These are phyloP conservation scores for Acanthococcus lagerstroemiae DNA, from an alignment of 2,888 invertebrate species.

Conservation along the genomic window DNA sequence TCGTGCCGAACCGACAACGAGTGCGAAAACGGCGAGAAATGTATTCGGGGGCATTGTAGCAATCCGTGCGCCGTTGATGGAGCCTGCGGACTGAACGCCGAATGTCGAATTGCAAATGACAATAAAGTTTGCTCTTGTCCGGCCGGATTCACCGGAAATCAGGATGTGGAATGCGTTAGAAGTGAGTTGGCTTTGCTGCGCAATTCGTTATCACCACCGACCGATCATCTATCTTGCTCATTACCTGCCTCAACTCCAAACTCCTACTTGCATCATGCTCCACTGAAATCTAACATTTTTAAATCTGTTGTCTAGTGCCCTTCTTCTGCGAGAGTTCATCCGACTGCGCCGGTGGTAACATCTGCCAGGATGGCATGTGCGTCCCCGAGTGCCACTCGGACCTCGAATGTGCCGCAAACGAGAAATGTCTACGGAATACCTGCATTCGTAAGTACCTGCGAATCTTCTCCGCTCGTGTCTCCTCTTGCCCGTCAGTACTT, in stretches of 20 bases:
- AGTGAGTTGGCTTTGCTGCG: slow-evolving; percentile 52
- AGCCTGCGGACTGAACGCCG: slow-evolving; percentile 74
- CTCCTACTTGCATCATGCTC: no score
- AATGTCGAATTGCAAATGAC: slow-evolving; percentile 62
- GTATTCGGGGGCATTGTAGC: slow-evolving; percentile 68
- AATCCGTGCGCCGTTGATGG: slow-evolving; percentile 66
- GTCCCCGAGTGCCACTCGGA: slow-evolving; percentile 64
- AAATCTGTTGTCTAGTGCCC: slow-evolving; percentile 52
- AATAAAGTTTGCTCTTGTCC: slow-evolving; percentile 73
- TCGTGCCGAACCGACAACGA: slow-evolving; percentile 69
- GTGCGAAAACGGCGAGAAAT: slow-evolving; percentile 67
- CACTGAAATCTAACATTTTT: no score
- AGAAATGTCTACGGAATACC: slow-evolving; percentile 70
- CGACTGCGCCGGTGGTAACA: slow-evolving; percentile 61
- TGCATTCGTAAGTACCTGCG: slow-evolving; percentile 58
- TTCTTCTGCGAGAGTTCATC: slow-evolving; percentile 58
- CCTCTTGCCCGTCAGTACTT: no score
- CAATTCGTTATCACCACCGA: no score
- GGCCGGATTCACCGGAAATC: slow-evolving; percentile 73
- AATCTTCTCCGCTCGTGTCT: no score
- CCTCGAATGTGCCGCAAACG: slow-evolving; percentile 77
- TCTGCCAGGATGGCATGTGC: slow-evolving; percentile 74
- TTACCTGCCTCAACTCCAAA: no score
- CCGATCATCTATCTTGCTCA: no score
- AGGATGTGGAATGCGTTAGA: slow-evolving; percentile 73